Evolutionary conservation across 2,113 vertebrate species (phyloP).

Genomic region (Mustela nigripes): DNA sequence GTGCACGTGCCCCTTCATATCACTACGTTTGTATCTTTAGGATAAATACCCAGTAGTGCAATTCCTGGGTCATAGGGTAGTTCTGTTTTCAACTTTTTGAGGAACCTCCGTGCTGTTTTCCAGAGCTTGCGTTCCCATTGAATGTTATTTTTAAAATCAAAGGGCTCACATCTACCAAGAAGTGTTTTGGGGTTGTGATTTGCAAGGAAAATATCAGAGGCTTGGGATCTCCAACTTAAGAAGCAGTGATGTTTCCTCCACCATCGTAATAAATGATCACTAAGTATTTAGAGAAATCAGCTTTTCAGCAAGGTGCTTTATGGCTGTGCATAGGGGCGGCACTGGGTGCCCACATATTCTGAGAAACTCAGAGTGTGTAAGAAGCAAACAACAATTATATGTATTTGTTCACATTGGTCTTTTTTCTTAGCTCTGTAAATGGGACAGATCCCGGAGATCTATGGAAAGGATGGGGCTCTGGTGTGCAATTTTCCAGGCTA

Average conservation of each 20-base stretch:
- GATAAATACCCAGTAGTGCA: too few species aligned
- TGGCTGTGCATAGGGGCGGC: accelerated
- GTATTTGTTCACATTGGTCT: neutral
- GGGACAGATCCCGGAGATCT: neutral
- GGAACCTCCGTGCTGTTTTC: too few species aligned
- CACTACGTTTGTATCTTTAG: too few species aligned
- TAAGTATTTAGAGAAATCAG: neutral
- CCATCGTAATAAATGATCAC: neutral
- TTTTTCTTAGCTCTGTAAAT: neutral
- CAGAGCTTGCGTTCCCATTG: neutral
- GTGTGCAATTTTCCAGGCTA: neutral
- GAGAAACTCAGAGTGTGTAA: neutral
- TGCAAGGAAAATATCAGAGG: neutral
- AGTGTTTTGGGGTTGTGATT: neutral
- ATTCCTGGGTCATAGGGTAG: too few species aligned
- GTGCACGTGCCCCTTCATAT: too few species aligned
- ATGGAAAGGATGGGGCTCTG: neutral
- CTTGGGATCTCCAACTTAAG: neutral
- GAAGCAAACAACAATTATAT: neutral
- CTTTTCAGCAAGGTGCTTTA: neutral
- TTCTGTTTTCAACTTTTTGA: too few species aligned
- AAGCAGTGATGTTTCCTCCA: neutral
- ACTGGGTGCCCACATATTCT: neutral
- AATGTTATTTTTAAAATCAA: neutral
- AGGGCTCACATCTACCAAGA: neutral